Conservation (phyloP, 2,888 invertebrate genomes). For the Tinea trinotella region DNA sequence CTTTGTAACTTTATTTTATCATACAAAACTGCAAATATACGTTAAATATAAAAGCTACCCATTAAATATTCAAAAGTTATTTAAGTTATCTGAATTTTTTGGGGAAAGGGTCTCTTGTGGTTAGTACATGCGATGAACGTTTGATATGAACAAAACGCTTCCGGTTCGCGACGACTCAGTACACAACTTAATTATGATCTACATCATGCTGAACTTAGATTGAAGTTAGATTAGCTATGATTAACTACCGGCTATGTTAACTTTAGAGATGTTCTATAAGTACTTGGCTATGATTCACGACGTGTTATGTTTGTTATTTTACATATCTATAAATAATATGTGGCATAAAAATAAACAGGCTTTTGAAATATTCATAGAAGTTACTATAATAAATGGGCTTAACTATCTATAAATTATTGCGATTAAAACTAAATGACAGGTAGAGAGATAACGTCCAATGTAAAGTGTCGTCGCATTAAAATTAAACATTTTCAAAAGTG, state of each 20-base stretch:
- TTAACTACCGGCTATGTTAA: conserved; percentile 41
- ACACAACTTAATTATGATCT: conserved; percentile 60
- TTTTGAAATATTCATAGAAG: too few relatives aligned
- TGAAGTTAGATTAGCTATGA: conserved; percentile 52
- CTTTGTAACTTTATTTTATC: not conserved
- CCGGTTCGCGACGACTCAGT: conserved; percentile 46
- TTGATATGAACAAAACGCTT: conserved; percentile 60
- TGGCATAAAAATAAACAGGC: too few relatives aligned
- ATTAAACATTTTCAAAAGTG: not conserved
- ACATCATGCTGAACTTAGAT: conserved; percentile 48
- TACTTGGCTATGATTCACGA: not conserved
- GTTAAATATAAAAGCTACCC: not conserved
- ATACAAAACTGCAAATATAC: not conserved
- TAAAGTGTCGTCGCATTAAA: not conserved
- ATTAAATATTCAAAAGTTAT: conserved; percentile 17
- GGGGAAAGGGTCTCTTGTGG: conserved; percentile 8
- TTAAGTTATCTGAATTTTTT: conserved; percentile 9
- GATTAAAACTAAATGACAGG: not conserved
- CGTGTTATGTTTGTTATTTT: not conserved
- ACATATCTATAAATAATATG: too few relatives aligned
- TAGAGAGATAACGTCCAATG: not conserved
- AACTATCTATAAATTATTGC: conserved; percentile 3
- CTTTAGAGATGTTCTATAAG: conserved; percentile 29
- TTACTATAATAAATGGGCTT: not conserved
- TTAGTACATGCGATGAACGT: conserved; percentile 39